Evolutionary conservation across 2,113 vertebrate species (phyloP), one percentile per base, ranked within the genome.

Genomic region (Apistogramma diplotaenia): DNA sequence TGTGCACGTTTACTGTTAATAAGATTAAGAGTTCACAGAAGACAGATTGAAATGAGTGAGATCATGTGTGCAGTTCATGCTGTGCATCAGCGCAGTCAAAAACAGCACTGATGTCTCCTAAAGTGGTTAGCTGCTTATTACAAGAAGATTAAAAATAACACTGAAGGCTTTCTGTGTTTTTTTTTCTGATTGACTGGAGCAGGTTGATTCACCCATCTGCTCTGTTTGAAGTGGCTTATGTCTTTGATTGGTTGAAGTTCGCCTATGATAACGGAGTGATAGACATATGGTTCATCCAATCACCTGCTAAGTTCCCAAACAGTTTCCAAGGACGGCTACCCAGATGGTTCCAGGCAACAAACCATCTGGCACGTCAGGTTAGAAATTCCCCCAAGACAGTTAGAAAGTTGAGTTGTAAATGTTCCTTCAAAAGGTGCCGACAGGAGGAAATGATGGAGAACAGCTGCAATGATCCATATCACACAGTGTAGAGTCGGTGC

Each of bases 271-370:
- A 70, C 43, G 49, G 13, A 70, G 65, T 70, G 43, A 70, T 70
- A 70, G 65, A 70, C 43, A 70, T 43, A 70, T 70, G 65, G 65
- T 19, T 70, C 65, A 70, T 70, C 65, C 65, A 70, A 70, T 70
- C 65, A 51, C 65, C 65, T 51, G 25, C 18, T 70, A 70, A 70
- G 18, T 70, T 70, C 31, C 49, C 43, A 70, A 70, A 31, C 40
- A 70, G 25, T 70, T 70, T 51, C 43, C 65, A 70, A 70, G 65
- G 65, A 70, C 25, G 49, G 43, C 43, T 70, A 29, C 43, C 43
- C 65, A 70, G 40, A 70, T 70, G 65, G 65, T 51, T 70, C 43
- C 43, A 51, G 29, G 65, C 25, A 70, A n/a, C 65, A 70, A 70
- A 70, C 65, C 65, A 70, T 51, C 65, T 51, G 65, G 65, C 65